A percentile compares a stretch with the other conserved stretches of the same genome.
Conservation (phyloP, 2,797 vertebrate species). For the Oryzias sinensis region DNA sequence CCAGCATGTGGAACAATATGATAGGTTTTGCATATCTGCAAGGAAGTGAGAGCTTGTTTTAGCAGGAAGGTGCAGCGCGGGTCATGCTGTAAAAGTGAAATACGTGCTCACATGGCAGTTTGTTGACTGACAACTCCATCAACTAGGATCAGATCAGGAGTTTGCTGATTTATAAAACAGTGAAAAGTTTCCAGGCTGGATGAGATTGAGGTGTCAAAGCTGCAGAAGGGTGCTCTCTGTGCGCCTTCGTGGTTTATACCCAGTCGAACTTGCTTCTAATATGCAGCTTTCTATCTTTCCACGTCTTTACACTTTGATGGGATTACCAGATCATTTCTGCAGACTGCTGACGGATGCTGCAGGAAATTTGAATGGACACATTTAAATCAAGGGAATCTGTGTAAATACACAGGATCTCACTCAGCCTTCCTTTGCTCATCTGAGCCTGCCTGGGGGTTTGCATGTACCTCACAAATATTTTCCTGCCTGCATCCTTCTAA, state of each 20-base stretch:
- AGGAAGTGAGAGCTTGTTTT: slow-evolving; percentile 47
- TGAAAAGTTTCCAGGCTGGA: slow-evolving; percentile 24
- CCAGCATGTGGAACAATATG: background rate
- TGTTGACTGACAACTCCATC: background rate
- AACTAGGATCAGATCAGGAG: slow-evolving; percentile 27
- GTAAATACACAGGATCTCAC: slow-evolving; percentile 21
- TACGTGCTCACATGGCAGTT: background rate
- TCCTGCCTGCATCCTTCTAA: slow-evolving; percentile 5
- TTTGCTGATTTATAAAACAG: slow-evolving; percentile 25
- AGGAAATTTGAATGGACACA: slow-evolving; percentile 40
- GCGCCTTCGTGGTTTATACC: background rate
- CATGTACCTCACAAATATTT: too few relatives aligned
- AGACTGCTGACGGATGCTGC: slow-evolving; percentile 27
- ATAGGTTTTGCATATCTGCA: slow-evolving; percentile 16
- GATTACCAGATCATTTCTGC: slow-evolving; percentile 25
- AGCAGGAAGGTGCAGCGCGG: background rate
- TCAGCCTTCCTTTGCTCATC: slow-evolving; percentile 9
- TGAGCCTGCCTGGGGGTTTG: slow-evolving; percentile 16
- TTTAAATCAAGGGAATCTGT: slow-evolving; percentile 35
- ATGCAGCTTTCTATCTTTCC: slow-evolving; percentile 11
- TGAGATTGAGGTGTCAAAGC: slow-evolving; percentile 6
- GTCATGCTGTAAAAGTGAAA: slow-evolving; percentile 19
- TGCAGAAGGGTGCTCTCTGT: slow-evolving; percentile 33
- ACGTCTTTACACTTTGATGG: slow-evolving; percentile 20
- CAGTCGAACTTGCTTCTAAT: slow-evolving; percentile 8